phyloP scores from a whole-genome alignment of 2,888 invertebrate species.

The Ectemnius lituratus region DNA sequence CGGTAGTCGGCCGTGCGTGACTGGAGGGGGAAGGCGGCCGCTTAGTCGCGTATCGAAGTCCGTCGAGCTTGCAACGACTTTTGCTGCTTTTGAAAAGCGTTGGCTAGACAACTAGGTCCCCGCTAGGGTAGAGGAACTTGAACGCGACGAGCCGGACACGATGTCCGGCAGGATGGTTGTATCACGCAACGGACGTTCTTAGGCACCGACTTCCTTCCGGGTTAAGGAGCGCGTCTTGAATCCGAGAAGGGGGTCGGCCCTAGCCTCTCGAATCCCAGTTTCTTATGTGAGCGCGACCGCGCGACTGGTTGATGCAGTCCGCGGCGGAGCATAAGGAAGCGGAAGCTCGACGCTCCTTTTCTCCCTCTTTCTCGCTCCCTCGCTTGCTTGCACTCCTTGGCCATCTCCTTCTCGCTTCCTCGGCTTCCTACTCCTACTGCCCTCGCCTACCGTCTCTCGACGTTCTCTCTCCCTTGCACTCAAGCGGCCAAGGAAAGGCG shows the following conservation, averaged over 20 bases:
- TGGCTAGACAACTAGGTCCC: neutral
- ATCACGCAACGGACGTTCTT: slow-evolving; percentile 29
- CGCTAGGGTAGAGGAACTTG: neutral
- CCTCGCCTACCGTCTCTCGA: slow-evolving; percentile 27
- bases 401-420: slow-evolving; percentile 44
- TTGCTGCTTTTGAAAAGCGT: neutral
- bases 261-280: slow-evolving; percentile 64
- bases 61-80: neutral
- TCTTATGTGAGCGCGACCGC: slow-evolving; percentile 77
- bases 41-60: slow-evolving; percentile 46
- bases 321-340: slow-evolving; percentile 77
- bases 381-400: slow-evolving; percentile 32
- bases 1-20: slow-evolving; percentile 11
- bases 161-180: neutral
- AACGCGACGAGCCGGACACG: neutral
- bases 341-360: slow-evolving; percentile 75
- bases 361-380: slow-evolving; percentile 55
- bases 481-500: slow-evolving; percentile 74
- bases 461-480: slow-evolving; percentile 47
- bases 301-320: slow-evolving; percentile 78
- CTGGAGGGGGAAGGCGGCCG: slow-evolving; percentile 53
- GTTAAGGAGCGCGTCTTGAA: slow-evolving; percentile 47
- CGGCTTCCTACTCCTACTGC: slow-evolving; percentile 43
- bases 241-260: slow-evolving; percentile 55
- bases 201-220: slow-evolving; percentile 44